Percentiles rank a stretch among this genome's conserved stretches.
Evolutionary conservation across 2,113 vertebrate species (phyloP).

Genomic region (Arvicanthis niloticus): DNA sequence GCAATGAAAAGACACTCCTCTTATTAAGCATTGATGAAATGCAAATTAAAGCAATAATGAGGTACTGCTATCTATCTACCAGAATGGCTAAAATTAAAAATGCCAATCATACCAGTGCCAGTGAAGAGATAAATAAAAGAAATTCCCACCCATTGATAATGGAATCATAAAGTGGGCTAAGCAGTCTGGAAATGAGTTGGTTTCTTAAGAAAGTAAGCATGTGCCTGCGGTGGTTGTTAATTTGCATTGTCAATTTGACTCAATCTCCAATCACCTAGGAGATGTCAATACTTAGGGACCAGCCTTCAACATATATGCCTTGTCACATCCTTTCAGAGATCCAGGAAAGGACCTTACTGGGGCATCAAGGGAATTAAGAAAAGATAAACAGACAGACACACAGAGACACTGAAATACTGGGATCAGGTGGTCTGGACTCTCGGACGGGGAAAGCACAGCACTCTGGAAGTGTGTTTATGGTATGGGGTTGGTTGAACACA

Average conservation of each 20-base stretch:
- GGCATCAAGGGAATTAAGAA: background rate
- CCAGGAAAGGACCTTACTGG: background rate
- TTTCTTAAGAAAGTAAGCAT: background rate
- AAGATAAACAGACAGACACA: background rate
- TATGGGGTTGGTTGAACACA: background rate
- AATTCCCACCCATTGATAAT: background rate
- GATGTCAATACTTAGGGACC: background rate
- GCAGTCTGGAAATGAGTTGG: background rate
- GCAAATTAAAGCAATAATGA: background rate
- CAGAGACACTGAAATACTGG: background rate
- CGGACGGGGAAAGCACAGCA: background rate
- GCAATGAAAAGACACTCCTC: background rate
- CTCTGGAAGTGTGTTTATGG: background rate
- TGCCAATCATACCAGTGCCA: background rate
- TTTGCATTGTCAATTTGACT: background rate
- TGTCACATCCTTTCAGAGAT: background rate
- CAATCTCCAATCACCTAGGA: background rate
- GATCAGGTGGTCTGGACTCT: background rate
- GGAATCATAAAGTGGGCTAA: background rate
- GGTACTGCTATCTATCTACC: background rate
- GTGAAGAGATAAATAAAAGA: background rate
- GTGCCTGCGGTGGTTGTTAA: background rate
- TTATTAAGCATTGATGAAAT: background rate
- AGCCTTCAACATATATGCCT: background rate
- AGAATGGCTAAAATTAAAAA: background rate